phyloP scores from a whole-genome alignment of 1,140 invertebrate species.

The Acromyrmex echinatior region DNA sequence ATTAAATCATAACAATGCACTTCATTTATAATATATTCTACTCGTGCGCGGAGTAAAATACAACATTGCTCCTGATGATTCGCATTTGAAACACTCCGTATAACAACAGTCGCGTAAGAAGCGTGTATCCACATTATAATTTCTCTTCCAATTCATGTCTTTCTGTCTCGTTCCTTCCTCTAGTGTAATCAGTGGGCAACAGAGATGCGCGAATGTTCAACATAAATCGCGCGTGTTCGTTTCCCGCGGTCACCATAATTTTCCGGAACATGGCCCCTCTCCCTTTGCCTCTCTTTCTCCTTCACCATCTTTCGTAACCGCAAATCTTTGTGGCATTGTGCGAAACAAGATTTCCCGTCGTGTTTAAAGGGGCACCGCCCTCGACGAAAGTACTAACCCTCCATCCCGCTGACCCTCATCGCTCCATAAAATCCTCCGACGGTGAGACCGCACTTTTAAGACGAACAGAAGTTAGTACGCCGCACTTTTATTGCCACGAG shows the following conservation, averaged over 20 bases:
- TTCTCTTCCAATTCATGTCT: constrained; percentile 46
- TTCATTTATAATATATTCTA: not conserved
- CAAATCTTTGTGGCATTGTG: constrained; percentile 53
- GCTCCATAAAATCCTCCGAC: constrained; percentile 66
- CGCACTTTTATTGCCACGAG: constrained; percentile 68
- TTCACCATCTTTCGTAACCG: constrained; percentile 17
- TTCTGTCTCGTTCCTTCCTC: constrained; percentile 26
- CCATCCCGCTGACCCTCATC: constrained; percentile 38
- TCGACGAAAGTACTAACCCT: constrained; percentile 42
- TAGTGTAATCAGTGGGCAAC: constrained; percentile 42
- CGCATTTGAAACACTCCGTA: not conserved
- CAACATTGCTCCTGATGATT: not conserved
- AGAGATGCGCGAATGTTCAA: constrained; percentile 46
- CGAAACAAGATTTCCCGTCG: constrained; percentile 62
- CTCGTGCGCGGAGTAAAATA: not conserved
- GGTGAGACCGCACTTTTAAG: constrained; percentile 70
- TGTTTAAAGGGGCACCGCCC: constrained; percentile 49
- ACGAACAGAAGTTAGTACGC: constrained; percentile 67
- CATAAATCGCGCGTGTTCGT: constrained; percentile 58
- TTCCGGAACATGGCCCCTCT: constrained; percentile 29
- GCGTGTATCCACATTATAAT: constrained; percentile 44
- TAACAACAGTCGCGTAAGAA: not conserved
- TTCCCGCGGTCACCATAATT: constrained; percentile 53
- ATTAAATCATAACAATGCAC: not conserved
- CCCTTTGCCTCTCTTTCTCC: not conserved